These are phyloP conservation scores for Ornithoptera priamus DNA, from an alignment of 2,888 invertebrate species.

Conservation along the genomic window DNA sequence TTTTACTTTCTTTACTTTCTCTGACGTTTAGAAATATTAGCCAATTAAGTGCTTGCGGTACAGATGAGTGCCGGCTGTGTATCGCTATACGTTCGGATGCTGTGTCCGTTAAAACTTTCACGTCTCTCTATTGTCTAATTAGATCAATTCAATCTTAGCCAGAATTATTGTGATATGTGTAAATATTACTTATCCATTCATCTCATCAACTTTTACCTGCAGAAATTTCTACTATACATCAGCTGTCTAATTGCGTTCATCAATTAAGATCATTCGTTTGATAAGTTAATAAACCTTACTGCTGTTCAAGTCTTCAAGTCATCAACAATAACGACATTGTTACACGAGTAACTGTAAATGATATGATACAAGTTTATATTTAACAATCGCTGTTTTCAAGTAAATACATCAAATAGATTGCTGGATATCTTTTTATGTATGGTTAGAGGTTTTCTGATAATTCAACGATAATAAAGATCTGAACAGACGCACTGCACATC, in stretches of 20 bases:
- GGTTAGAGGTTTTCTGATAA: too few species aligned
- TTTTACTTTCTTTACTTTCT: constrained; percentile 30
- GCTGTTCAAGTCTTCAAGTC: too few species aligned
- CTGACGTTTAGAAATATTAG: constrained; percentile 27
- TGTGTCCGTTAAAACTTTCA: constrained; percentile 18
- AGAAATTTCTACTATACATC: neutral
- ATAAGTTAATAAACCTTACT: too few species aligned
- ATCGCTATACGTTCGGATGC: constrained; percentile 7
- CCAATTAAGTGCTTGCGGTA: constrained; percentile 26
- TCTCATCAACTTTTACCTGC: neutral
- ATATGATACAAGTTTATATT: too few species aligned
- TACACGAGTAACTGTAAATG: too few species aligned
- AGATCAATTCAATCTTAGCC: constrained; percentile 4
- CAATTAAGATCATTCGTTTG: too few species aligned
- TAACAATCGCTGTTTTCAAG: too few species aligned
- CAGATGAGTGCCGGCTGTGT: constrained; percentile 12
- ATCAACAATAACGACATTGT: too few species aligned
- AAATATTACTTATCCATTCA: constrained; percentile 1
- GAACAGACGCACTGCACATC: too few species aligned
- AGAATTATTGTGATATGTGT: neutral
- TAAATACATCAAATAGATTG: too few species aligned
- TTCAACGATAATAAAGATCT: too few species aligned
- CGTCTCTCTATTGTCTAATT: constrained; percentile 21
- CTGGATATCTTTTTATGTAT: too few species aligned
- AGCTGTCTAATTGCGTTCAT: neutral